Conservation (phyloP, 2,113 vertebrate species). For the Haplochromis burtoni region DNA sequence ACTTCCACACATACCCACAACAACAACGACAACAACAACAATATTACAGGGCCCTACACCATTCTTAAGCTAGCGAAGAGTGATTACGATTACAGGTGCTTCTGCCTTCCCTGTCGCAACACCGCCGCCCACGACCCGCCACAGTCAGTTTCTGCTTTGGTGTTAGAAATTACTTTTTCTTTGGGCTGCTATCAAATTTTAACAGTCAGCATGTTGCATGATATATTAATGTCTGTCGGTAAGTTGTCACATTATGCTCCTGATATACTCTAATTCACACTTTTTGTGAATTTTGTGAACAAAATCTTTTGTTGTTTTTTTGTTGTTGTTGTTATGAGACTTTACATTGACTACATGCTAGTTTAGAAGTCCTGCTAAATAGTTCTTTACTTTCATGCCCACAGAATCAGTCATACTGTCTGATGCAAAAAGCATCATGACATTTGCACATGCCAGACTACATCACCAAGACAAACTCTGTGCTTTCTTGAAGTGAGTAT, state of each 20-base stretch:
- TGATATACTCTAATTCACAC: neutral
- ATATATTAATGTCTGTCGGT: neutral
- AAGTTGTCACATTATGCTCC: neutral
- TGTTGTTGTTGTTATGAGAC: rapidly evolving
- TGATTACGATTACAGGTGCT: neutral
- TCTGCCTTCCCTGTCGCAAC: neutral
- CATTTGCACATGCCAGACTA: neutral
- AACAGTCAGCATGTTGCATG: neutral
- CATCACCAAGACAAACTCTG: neutral
- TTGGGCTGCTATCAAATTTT: neutral
- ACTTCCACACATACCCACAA: neutral
- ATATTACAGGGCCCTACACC: neutral
- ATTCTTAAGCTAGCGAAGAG: neutral
- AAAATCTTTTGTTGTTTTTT: rapidly evolving
- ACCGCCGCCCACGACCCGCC: rapidly evolving
- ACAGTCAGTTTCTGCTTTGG: neutral
- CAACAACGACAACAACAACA: neutral
- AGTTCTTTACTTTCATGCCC: neutral
- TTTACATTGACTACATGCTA: neutral
- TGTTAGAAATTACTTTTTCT: neutral
- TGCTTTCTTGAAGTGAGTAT: neutral
- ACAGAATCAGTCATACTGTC: neutral
- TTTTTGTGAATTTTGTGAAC: neutral
- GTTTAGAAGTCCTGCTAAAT: neutral
- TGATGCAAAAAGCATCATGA: neutral